phyloP scores from a whole-genome alignment of 2,797 vertebrate species.

The Paguma larvata region DNA sequence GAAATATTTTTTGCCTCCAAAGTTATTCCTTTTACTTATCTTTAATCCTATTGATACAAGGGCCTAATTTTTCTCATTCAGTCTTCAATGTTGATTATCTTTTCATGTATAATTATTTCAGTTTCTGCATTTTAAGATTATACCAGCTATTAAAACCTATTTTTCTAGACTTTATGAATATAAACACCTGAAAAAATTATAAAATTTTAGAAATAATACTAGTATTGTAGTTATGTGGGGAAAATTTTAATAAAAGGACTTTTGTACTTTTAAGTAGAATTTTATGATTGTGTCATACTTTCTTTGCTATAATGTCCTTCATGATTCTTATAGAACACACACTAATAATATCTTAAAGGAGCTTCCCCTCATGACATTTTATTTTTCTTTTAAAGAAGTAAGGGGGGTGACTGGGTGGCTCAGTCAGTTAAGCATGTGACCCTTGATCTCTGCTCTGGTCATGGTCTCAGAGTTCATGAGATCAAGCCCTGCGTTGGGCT shows the following conservation, averaged over 20 bases:
- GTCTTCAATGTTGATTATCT: background rate
- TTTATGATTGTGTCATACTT: constrained; percentile 18
- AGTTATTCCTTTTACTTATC: background rate
- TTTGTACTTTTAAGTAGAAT: constrained; percentile 42
- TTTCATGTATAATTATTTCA: constrained; percentile 47
- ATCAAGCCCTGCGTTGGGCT: no score
- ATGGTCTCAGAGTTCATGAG: no score
- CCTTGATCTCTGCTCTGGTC: no score
- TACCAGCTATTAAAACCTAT: background rate
- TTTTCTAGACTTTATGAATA: constrained; percentile 40
- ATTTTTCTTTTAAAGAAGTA: constrained; percentile 56
- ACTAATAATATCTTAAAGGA: background rate
- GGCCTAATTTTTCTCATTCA: background rate
- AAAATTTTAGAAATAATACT: constrained; percentile 64
- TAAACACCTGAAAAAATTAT: background rate
- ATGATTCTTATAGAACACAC: background rate
- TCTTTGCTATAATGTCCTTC: background rate
- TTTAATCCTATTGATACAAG: background rate
- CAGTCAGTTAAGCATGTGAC: no score
- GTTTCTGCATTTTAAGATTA: constrained; percentile 40
- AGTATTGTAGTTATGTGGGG: background rate
- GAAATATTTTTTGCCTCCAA: background rate
- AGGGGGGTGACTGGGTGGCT: background rate
- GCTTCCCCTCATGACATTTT: background rate
- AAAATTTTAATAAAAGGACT: constrained; percentile 16